These are phyloP conservation scores for Gerosis bhagava DNA, from an alignment of 2,888 invertebrate genomes.

Conservation along the genomic window DNA sequence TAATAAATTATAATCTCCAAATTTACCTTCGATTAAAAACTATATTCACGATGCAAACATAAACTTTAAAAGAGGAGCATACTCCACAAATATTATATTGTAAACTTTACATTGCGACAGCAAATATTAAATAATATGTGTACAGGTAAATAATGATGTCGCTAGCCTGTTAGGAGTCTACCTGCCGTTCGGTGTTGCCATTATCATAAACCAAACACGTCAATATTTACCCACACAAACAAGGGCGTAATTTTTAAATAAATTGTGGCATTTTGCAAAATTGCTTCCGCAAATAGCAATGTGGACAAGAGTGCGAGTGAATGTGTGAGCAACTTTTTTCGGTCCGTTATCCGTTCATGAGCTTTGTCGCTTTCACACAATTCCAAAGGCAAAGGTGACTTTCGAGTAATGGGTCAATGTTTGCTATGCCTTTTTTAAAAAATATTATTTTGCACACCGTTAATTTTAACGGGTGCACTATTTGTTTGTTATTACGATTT, in stretches of 20 bases:
- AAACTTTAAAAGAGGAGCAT: constrained; percentile 76
- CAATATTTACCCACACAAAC: constrained; percentile 81
- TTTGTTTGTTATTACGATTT: too few species aligned
- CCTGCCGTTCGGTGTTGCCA: constrained; percentile 77
- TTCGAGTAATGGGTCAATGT: constrained; percentile 28
- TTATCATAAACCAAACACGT: constrained; percentile 82
- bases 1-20: constrained; percentile 47
- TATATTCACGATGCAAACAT: constrained; percentile 69
- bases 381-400: constrained; percentile 19
- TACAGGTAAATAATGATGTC: constrained; percentile 74
- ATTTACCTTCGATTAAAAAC: constrained; percentile 77
- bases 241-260: constrained; percentile 83
- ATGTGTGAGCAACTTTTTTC: constrained; percentile 72
- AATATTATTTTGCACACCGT: constrained; percentile 10
- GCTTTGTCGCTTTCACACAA: constrained; percentile 44
- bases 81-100: constrained; percentile 79
- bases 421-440: constrained; percentile 16
- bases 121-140: constrained; percentile 80
- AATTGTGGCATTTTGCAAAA: constrained; percentile 82
- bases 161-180: constrained; percentile 61
- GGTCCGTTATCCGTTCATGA: constrained; percentile 53
- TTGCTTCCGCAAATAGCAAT: constrained; percentile 79
- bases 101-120: constrained; percentile 76
- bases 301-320: constrained; percentile 66
- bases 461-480: too few species aligned